phyloP scores from a whole-genome alignment of 1,140 invertebrate genomes.

The Chlorops oryzae region DNA sequence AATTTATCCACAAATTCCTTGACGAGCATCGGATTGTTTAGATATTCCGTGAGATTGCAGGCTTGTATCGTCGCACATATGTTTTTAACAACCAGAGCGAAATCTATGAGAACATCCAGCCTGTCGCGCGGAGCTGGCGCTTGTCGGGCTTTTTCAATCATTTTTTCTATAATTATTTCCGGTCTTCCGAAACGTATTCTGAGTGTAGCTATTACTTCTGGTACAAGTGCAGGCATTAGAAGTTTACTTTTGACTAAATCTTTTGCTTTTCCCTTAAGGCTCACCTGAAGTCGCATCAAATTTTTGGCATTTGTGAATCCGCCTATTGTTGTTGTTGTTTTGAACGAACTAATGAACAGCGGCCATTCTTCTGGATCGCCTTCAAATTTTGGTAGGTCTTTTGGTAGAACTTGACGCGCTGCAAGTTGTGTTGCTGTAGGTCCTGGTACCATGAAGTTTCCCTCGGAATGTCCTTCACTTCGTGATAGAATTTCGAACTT shows the following conservation, averaged over 20 bases:
- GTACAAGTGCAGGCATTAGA: not conserved
- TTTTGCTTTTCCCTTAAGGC: not conserved
- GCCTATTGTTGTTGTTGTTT: slow-evolving; percentile 2
- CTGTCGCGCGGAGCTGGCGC: slow-evolving; percentile 5
- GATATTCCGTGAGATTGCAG: slow-evolving; percentile 1
- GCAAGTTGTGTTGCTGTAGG: slow-evolving; percentile 7
- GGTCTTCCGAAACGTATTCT: slow-evolving; percentile 5
- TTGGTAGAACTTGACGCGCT: not conserved
- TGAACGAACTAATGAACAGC: slow-evolving; percentile 10
- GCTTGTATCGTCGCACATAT: slow-evolving; percentile 10
- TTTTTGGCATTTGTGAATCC: no score
- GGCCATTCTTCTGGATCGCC: slow-evolving; percentile 12
- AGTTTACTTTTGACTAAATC: slow-evolving; percentile 7
- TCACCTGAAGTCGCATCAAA: no score
- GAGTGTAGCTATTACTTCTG: slow-evolving; percentile 8
- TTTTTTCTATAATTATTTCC: slow-evolving; percentile 3
- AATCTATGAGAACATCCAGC: slow-evolving; percentile 3
- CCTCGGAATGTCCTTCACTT: not conserved
- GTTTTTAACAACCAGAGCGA: slow-evolving; percentile 5
- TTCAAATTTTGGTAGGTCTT: slow-evolving; percentile 5
- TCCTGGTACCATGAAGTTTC: not conserved
- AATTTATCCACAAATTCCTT: slow-evolving; percentile 9
- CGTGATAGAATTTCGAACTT: slow-evolving; percentile 5
- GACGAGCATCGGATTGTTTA: slow-evolving; percentile 3
- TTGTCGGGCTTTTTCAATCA: not conserved